Evolutionary conservation across 2,797 vertebrate species (phyloP).

Genomic region (Oreochromis mossambicus): DNA sequence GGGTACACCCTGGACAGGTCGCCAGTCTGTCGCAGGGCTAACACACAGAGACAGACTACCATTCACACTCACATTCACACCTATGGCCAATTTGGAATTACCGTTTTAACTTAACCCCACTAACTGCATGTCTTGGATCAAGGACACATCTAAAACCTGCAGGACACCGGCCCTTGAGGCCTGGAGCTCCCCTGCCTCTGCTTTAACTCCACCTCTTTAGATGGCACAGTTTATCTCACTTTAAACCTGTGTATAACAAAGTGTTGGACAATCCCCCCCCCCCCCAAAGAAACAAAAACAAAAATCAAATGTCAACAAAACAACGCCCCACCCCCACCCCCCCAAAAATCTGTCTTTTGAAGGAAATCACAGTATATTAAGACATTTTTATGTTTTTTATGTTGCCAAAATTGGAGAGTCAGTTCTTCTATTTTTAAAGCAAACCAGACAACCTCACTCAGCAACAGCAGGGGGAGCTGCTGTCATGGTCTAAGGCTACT

Average conservation of each 20-base stretch:
- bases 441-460: not conserved
- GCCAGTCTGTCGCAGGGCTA: not conserved
- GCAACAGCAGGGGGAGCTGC: slow-evolving; percentile 27
- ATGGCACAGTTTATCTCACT: not conserved
- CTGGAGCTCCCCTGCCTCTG: not conserved
- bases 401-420: not conserved
- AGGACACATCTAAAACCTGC: not conserved
- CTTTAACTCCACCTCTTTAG: not conserved
- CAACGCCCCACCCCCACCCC: not conserved
- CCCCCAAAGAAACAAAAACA: not conserved
- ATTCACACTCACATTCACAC: not conserved
- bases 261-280: too few species aligned
- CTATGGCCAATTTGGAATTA: not conserved
- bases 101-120: not conserved
- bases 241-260: not conserved
- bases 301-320: not conserved
- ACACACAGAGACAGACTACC: not conserved
- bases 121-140: not conserved
- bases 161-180: not conserved
- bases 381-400: not conserved
- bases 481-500: not conserved
- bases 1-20: not conserved
- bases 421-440: not conserved
- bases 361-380: not conserved
- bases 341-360: not conserved